Conservation (phyloP, 2,888 invertebrate species). For the Lasioglossum vierecki region DNA sequence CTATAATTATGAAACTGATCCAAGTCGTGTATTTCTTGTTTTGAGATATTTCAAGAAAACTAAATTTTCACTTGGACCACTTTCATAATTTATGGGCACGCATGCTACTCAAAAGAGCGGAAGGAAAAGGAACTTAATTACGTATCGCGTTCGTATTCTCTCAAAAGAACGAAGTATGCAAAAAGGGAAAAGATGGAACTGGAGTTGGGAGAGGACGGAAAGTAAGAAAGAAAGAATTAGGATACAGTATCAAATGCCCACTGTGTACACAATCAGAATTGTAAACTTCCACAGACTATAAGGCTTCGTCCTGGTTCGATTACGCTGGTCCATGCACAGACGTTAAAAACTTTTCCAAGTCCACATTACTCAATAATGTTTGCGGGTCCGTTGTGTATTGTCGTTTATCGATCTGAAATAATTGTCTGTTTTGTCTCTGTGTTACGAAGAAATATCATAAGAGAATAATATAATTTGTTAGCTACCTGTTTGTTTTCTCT, state of each 20-base stretch:
- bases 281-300: background rate
- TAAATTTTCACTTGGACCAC: too few species aligned
- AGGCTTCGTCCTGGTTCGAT: slow-evolving; percentile 11
- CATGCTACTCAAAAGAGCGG: background rate
- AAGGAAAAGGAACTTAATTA: background rate
- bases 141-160: background rate
- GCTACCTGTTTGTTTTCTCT: slow-evolving; percentile 73
- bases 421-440: background rate
- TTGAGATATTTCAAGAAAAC: too few species aligned
- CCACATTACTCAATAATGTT: slow-evolving; percentile 71
- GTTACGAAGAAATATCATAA: background rate
- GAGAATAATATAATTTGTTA: background rate
- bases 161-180: background rate
- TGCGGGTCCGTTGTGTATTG: slow-evolving; percentile 69
- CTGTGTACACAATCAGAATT: background rate
- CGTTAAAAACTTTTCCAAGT: slow-evolving; percentile 77
- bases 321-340: slow-evolving; percentile 76
- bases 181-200: background rate
- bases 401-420: slow-evolving; percentile 72
- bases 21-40: too few species aligned
- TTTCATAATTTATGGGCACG: too few species aligned
- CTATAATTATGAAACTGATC: too few species aligned
- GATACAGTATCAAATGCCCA: background rate
- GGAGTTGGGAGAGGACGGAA: background rate
- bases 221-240: background rate